These are phyloP conservation scores for Ciconia nigra DNA, from an alignment of 2,797 vertebrate genomes.

Conservation along the genomic window DNA sequence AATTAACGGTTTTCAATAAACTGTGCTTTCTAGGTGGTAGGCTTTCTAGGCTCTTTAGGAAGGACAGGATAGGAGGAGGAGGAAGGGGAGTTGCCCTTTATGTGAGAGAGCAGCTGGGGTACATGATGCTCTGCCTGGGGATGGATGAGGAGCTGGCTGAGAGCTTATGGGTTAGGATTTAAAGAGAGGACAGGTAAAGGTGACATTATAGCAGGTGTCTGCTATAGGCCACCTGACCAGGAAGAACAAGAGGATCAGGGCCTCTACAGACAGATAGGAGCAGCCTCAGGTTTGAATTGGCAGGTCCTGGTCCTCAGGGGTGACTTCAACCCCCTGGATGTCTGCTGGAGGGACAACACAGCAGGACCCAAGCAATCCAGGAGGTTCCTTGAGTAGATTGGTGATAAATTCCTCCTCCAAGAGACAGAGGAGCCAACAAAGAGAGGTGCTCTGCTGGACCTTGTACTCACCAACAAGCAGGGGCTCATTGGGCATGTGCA, in stretches of 20 bases:
- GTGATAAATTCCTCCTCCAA: neutral
- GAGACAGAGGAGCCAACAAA: neutral
- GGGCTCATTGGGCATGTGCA: neutral
- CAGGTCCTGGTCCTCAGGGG: neutral
- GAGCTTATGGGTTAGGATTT: neutral
- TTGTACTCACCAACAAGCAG: neutral
- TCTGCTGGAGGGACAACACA: neutral
- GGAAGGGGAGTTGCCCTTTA: neutral
- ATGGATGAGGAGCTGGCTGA: neutral
- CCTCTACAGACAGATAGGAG: neutral
- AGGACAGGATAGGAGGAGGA: neutral
- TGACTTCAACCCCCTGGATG: neutral
- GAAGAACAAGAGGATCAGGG: neutral
- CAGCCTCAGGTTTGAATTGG: neutral
- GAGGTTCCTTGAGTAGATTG: neutral
- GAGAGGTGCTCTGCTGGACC: neutral
- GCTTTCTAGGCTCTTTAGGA: neutral
- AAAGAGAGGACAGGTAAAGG: neutral
- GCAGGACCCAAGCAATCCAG: neutral
- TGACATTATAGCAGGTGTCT: neutral
- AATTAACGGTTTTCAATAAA: slow-evolving; percentile 3
- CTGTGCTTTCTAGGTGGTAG: neutral
- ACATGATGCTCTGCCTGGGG: neutral
- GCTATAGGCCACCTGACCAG: neutral
- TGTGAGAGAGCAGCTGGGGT: neutral